These are phyloP conservation scores for Vulpes lagopus DNA, from an alignment of 2,113 vertebrate genomes.

Conservation along the genomic window DNA sequence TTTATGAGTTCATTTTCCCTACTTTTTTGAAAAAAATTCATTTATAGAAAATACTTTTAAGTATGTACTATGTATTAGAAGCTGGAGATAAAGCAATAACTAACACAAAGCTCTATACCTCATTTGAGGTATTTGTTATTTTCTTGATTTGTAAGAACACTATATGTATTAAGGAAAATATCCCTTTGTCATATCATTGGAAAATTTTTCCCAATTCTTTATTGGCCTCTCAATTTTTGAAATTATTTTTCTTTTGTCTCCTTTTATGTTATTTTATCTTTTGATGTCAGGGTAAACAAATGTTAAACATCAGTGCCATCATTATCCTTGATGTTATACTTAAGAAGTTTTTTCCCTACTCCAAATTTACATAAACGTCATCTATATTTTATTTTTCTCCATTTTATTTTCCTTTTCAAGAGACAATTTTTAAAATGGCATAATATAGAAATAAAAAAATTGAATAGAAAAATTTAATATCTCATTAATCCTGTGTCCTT, in stretches of 20 bases:
- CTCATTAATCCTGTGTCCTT: background rate
- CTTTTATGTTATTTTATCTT: background rate
- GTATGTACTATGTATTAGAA: background rate
- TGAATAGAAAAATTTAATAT: background rate
- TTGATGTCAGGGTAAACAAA: background rate
- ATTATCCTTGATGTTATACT: background rate
- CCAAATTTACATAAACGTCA: background rate
- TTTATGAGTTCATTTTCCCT: background rate
- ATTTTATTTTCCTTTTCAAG: background rate
- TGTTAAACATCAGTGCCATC: background rate
- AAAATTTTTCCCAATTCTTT: background rate
- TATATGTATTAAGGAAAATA: background rate
- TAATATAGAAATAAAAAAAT: background rate
- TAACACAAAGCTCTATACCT: background rate
- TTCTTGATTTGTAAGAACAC: background rate
- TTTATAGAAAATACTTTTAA: background rate
- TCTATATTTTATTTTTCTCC: background rate
- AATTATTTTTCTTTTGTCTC: background rate
- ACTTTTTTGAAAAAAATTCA: background rate
- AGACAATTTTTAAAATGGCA: background rate
- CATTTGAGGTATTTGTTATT: background rate
- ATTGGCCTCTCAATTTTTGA: background rate
- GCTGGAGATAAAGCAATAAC: background rate
- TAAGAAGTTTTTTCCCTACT: background rate
- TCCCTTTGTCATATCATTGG: background rate